A percentile compares a stretch with the other conserved stretches of the same genome.
Conservation (phyloP, 2,113 vertebrate genomes). For the Benitochromis conjunctus region DNA sequence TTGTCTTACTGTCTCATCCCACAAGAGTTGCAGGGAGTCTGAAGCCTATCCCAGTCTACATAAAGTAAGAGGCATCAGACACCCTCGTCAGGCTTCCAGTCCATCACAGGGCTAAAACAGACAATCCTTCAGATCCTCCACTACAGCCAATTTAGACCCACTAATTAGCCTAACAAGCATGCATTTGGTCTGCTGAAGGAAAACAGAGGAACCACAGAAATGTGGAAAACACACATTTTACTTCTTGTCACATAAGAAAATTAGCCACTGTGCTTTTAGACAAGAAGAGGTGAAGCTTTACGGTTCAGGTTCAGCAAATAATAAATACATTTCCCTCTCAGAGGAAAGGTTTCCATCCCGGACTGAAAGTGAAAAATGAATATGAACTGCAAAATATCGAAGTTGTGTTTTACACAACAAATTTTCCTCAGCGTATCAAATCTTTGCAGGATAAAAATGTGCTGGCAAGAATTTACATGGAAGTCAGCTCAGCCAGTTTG, state of each 20-base stretch:
- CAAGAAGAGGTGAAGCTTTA: fast-evolving
- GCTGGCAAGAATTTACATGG: neutral
- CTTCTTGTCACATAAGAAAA: neutral
- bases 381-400: fast-evolving
- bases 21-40: neutral
- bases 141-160: fast-evolving
- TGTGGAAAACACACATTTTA: neutral
- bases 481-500: neutral
- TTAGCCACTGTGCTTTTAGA: neutral
- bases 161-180: neutral
- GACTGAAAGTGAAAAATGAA: neutral
- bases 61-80: neutral
- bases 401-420: neutral
- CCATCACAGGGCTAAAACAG: neutral
- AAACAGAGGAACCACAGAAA: neutral
- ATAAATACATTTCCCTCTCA: neutral
- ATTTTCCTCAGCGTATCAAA: neutral
- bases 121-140: neutral
- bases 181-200: fast-evolving
- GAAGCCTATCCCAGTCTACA: neutral
- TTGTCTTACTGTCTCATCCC: neutral
- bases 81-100: neutral
- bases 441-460: neutral
- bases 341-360: neutral
- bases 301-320: fast-evolving